phyloP scores from a whole-genome alignment of 2,888 invertebrate species.

The Andrena fulva region DNA sequence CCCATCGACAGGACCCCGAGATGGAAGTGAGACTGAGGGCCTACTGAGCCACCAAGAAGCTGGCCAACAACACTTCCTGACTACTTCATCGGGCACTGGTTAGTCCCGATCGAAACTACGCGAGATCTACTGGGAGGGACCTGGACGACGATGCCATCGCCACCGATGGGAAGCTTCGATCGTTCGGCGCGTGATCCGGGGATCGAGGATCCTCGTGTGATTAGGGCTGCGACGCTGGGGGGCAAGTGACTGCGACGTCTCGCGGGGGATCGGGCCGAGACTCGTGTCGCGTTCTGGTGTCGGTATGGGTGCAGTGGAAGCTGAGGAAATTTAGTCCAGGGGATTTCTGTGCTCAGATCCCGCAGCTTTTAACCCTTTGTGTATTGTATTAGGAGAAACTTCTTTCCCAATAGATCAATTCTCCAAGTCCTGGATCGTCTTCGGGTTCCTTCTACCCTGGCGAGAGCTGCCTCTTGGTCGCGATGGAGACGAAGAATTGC shows the following conservation, averaged over 20 bases:
- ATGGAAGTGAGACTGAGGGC: slow-evolving; percentile 82
- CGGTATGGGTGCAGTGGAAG: too few species aligned
- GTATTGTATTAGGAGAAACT: neutral
- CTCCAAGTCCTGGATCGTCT: neutral
- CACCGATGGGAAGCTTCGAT: neutral
- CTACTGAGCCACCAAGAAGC: slow-evolving; percentile 70
- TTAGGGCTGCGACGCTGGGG: neutral
- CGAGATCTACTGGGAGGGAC: neutral
- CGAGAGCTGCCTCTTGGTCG: neutral
- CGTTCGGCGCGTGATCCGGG: neutral
- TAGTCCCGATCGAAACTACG: neutral
- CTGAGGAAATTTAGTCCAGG: neutral
- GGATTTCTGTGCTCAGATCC: neutral
- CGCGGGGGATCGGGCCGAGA: neutral
- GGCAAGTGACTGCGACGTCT: neutral
- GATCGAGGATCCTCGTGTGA: neutral
- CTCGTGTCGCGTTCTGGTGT: too few species aligned
- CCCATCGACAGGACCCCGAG: slow-evolving; percentile 80
- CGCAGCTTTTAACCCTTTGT: neutral
- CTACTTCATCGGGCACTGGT: neutral
- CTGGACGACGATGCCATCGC: neutral
- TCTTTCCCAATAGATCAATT: too few species aligned
- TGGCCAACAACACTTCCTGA: slow-evolving; percentile 36
- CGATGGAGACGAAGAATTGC: neutral
- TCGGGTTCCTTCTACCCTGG: neutral